Evolutionary conservation across 2,888 invertebrate genomes (phyloP), one percentile per base, ranked within the genome.

Genomic region (Temnothorax unifasciatus): DNA sequence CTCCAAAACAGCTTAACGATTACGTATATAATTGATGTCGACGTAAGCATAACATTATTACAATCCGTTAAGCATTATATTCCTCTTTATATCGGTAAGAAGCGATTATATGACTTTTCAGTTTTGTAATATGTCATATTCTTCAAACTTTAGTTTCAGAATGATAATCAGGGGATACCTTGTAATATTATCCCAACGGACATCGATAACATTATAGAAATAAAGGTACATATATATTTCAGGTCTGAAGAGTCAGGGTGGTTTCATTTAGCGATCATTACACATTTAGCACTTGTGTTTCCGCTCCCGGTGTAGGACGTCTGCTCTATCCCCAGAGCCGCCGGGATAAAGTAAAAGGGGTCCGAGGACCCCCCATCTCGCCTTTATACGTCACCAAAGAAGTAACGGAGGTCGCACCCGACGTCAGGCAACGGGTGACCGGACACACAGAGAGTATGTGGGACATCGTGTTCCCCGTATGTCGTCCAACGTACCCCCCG

Each of bases 321-420:
- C 92, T 21, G 59, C 9, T 38, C 50, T 57, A 11, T 61, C 91
- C 92, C 88, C 68, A 90, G 91, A 88, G 91, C 87, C 91, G 90
- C 76, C 81, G 87, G 90, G 88, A 90, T 89, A 88, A 91, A 91
- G 92, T 90, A 91, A 47, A 91, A 88, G 91, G 91, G 85, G 84
- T 85, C 15, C 61, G 71, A 73, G 88, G 94, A 94, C 94, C 94
- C 94, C 94, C 94, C 94, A 94, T 93, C 92, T 92, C 83, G 94
- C 92, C 90, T 94, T 94, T 94, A 94, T 94, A 88, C 93, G 88
- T 83, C 71, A 69, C 64, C 89, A 77, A 82, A 84, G 91, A 89
- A 89, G 92, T 93, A 92, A 94, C 92, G 92, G 92, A 89, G 90
- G 47, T 68, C 66, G 91, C 91, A 91, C 88, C 86, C 91, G 87